Evolutionary conservation across 2,888 invertebrate species (phyloP).

Genomic region (Oligia strigilis): DNA sequence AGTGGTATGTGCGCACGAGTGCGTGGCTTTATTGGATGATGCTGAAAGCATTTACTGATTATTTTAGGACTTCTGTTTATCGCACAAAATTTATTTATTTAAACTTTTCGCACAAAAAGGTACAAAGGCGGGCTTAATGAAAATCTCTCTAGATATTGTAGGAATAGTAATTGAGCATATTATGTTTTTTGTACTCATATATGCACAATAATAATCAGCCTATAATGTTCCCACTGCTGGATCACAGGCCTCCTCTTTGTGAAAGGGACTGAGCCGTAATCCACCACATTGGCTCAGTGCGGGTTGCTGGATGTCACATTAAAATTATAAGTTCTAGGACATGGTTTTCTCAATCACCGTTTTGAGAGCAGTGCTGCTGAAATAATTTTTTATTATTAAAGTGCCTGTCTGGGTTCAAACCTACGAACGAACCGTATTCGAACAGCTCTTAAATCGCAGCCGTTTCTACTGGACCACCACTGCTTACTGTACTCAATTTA

Average conservation of each 20-base stretch:
- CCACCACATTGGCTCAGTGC: not conserved
- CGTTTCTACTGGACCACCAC: not conserved
- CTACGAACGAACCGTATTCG: not conserved
- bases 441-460: not conserved
- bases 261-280: not conserved
- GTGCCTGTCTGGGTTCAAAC: not conserved
- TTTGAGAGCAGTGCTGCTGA: not conserved
- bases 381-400: not conserved
- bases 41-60: constrained; percentile 17
- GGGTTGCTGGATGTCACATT: not conserved
- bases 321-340: not conserved
- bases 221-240: not conserved
- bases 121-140: too few relatives aligned
- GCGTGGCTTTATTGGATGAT: constrained; percentile 14
- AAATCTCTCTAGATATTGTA: not conserved
- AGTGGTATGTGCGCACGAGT: constrained; percentile 32
- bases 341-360: not conserved
- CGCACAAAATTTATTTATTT: too few relatives aligned
- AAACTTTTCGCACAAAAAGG: too few relatives aligned
- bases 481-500: not conserved
- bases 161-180: not conserved
- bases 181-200: not conserved
- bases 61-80: not conserved
- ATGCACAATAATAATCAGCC: too few relatives aligned
- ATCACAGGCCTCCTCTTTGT: not conserved